Evolutionary conservation across 2,113 vertebrate species (phyloP), one percentile per base, ranked within the genome.

Genomic region (Ageneiosus marmoratus): DNA sequence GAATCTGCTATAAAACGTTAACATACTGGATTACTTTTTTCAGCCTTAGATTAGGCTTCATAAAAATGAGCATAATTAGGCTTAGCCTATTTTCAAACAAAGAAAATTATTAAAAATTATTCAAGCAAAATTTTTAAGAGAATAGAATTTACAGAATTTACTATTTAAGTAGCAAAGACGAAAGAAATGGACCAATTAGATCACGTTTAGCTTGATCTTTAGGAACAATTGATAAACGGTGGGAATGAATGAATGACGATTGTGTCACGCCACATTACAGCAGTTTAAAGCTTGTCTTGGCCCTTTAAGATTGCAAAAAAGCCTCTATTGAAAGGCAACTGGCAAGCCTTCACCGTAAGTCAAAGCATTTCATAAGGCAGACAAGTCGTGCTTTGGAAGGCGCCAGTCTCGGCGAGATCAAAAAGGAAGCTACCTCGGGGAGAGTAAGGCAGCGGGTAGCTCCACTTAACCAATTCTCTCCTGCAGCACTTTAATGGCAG

Each of bases 321-420:
- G 86, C 72, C 85, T 87, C 81, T 79, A 86, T 85, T 89, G 89
- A 88, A 88, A 86, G 90, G 86, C 87, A 85, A 83, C 88, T 88
- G 85, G 90, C 89, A 88, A 89, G 89, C 87, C 87, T 86, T 90
- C 87, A 90, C 83, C 84, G 87, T 86, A 89, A 90, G 88, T 90
- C 88, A 89, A 87, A 88, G 88, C 88, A 84, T 89, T 91, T 91
- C 88, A 91, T 90, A 91, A 89, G 88, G 89, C 90, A 92, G 92
- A 92, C 92, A 88, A 88, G 90, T 89, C 88, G 88, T 88, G 89
- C 88, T 90, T 86, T 86, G 90, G 77, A 89, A 90, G 92, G 92
- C 92, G 92, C 92, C 92, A 90, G 91, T 69, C 88, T 88, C 91
- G 89, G 90, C 84, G 58, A 86, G 86, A 91, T 91, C 91, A 91